Evolutionary conservation across 1,140 invertebrate genomes (phyloP), one percentile per base, ranked within the genome.

Genomic region (Drepana arcuata): DNA sequence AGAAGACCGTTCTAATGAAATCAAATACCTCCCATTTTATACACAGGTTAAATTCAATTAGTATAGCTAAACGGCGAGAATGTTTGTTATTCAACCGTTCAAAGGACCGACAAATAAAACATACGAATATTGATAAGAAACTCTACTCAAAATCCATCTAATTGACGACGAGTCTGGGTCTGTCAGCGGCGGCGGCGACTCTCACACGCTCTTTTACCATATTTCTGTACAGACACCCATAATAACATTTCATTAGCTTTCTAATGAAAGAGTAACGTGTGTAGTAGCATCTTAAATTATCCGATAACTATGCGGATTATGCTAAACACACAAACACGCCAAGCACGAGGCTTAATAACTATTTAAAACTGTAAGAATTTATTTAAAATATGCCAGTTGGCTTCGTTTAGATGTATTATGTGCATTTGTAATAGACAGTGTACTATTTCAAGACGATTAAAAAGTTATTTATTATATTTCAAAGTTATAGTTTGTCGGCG

Each of bases 11-110:
- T n/a, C n/a, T n/a, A n/a, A n/a, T n/a, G n/a, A n/a, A n/a, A n/a
- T n/a, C n/a, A n/a, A n/a, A n/a, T n/a, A n/a, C 36, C 35, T 39
- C 39, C 24, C 31, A 39, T 48, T 37, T 10, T 24, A 40, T 41
- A 46, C 48, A 42, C 37, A 23, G 34, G 45, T 49, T 58, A 46
- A 35, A 43, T 59, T 53, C 49, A 63, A 55, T 59, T 63, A 52
- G 43, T 50, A 42, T 27, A 48, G 35, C 27, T 31, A 50, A 56
- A 48, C 18, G 24, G 38, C 34, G 41, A 44, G 43, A 48, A 48
- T 46, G 41, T 45, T 36, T 42, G 49, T 28, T 44, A 61, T 57
- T 61, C 42, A 39, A 46, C 42, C 48, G 51, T 59, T 58, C 44
- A 43, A 41, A 41, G 18, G 7, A 16, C 40, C 45, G 36, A 34